Percentiles rank a stretch among this genome's conserved stretches.
Evolutionary conservation across 2,888 invertebrate genomes (phyloP).

Genomic region (Eilema griseolum): DNA sequence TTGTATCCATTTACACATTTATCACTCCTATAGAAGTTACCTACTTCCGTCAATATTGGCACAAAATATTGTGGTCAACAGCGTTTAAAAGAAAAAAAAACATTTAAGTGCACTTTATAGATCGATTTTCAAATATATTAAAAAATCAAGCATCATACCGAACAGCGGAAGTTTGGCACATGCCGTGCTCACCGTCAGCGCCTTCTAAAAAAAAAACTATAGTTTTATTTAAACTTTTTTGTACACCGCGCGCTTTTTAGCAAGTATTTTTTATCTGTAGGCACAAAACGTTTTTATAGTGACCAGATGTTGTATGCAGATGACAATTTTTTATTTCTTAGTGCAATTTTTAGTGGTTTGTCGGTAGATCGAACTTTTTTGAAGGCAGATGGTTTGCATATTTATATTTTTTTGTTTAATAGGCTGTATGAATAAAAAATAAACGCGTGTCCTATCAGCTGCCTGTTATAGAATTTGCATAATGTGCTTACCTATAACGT

Average conservation of each 20-base stretch:
- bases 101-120: constrained; percentile 32
- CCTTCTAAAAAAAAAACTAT: constrained; percentile 61
- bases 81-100: constrained; percentile 20
- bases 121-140: constrained; percentile 39
- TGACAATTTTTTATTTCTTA: constrained; percentile 78
- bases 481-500: constrained; percentile 20
- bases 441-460: constrained; percentile 53
- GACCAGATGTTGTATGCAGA: constrained; percentile 86
- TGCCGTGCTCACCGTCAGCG: constrained; percentile 62
- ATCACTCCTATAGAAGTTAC: background rate
- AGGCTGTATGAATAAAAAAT: constrained; percentile 53
- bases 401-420: constrained; percentile 60
- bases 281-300: constrained; percentile 73
- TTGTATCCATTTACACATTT: background rate
- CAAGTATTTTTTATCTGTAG: constrained; percentile 71
- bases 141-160: constrained; percentile 42
- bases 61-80: constrained; percentile 27
- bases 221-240: constrained; percentile 67
- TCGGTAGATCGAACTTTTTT: constrained; percentile 73
- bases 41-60: constrained; percentile 6
- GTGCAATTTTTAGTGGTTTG: constrained; percentile 84
- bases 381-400: constrained; percentile 81
- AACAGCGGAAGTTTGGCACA: constrained; percentile 78
- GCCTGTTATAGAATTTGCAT: constrained; percentile 48
- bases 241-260: constrained; percentile 74